Evolutionary conservation across 64 coral and sea anemone genomes (phyloP).

Genomic region (Montipora foliosa): DNA sequence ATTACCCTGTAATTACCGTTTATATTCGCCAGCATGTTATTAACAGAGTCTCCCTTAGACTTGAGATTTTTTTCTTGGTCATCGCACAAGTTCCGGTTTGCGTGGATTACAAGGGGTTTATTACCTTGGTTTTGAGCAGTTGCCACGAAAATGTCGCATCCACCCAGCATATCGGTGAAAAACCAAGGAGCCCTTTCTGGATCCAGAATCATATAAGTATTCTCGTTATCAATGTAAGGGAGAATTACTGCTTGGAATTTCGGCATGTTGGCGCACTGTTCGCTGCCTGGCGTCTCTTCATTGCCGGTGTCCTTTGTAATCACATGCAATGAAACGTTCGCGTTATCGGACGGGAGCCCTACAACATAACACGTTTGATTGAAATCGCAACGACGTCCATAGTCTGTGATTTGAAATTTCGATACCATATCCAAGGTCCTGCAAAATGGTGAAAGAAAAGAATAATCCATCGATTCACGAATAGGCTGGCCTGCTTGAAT

Average conservation of each 20-base stretch:
- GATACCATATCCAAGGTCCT: neutral
- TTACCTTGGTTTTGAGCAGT: neutral
- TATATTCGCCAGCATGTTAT: neutral
- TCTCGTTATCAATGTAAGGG: neutral
- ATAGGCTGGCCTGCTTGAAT: neutral
- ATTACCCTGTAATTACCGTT: neutral
- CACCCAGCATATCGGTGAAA: neutral
- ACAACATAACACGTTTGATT: neutral
- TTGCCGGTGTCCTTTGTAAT: neutral
- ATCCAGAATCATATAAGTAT: neutral
- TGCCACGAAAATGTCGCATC: constrained; percentile 11
- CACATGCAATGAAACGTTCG: neutral
- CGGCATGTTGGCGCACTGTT: neutral
- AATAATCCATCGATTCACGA: neutral
- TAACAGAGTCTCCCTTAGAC: neutral
- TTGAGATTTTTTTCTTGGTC: neutral
- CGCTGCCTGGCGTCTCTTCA: neutral
- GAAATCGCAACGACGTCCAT: neutral
- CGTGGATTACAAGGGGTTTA: neutral
- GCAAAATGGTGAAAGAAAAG: neutral
- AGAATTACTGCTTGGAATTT: neutral
- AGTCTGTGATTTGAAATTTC: neutral
- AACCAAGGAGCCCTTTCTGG: neutral
- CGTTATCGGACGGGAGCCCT: neutral
- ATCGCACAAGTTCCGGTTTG: neutral